Base-by-base conservation (phyloP, 2,113 vertebrate species). In the Paralichthys olivaceus region DNA sequence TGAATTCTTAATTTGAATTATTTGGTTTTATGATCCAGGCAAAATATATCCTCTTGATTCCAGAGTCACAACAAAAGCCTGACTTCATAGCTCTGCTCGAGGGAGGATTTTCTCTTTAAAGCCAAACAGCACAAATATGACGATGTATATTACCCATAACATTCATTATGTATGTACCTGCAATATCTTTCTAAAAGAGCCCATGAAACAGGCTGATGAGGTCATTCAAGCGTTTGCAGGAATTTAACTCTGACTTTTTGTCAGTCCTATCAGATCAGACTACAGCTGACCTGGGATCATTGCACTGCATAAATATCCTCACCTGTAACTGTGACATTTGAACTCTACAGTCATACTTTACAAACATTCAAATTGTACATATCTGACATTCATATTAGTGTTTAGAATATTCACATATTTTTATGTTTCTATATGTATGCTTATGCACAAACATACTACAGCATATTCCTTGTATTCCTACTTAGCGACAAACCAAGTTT, bases 71-170 rank as follows among this genome's bases (percentile, higher is more conserved):
- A 0, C 29, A 32, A 7, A 32, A 32, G 29, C 29, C 7, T 9
- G 43, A 47, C 13, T 17, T 17, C 43, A 53, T 11, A 53, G 19
- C 1, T 9, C 40, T 17, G 32, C 22, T 37, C 3, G 2, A 71
- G 26, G 64, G 49, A 53, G 66, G 61, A 72, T 23, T 78, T 79
- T 51, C 72, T 29, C 57, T 79, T 51, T 58, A 54, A 83, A 67
- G 14, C 45, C 37, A 54, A 65, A 77, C 26, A 59, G 60, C 34
- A 73, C 45, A 73, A 54, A 62, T 12, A 59, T 34, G 45, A 67
- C 12, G 34, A 73, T 75, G 2, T 23, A 69, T 60, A 59, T 45
- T 32, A 25, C 0, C 23, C 23, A 67, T 63, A 63, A 45, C 1
- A 56, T 25, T 51, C 28, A 8, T 73, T 26, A 5, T 40, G 25